Percentiles rank a stretch among this genome's conserved stretches.
Conservation (phyloP, 1,140 invertebrate species). For the Drosophila micromelanica region DNA sequence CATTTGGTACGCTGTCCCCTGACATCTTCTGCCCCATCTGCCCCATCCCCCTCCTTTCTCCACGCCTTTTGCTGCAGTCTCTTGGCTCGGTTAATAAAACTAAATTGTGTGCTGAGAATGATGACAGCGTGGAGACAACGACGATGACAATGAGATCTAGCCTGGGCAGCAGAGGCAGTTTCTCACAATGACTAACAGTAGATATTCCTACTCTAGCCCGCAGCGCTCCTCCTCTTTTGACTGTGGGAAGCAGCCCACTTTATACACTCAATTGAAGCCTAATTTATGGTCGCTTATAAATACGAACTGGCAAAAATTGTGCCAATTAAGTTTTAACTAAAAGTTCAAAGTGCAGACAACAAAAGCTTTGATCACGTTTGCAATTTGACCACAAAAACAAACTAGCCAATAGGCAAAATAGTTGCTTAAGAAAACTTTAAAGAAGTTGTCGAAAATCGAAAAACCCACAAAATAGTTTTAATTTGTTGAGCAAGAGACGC, state of each 20-base stretch:
- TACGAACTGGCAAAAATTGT: conserved; percentile 14
- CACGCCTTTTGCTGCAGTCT: neutral
- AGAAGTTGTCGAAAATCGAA: conserved; percentile 15
- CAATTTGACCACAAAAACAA: conserved; percentile 3
- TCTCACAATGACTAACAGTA: conserved; percentile 11
- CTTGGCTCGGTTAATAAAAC: conserved; percentile 69
- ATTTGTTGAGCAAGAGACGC: neutral
- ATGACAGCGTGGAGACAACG: conserved; percentile 50
- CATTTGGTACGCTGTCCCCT: conserved; percentile 13
- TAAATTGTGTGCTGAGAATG: conserved; percentile 70
- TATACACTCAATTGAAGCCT: conserved; percentile 21
- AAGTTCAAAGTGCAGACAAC: neutral
- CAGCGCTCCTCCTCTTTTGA: neutral
- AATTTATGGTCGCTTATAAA: conserved; percentile 23
- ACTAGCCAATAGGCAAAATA: conserved; percentile 35
- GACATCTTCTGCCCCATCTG: neutral
- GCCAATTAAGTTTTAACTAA: conserved; percentile 59
- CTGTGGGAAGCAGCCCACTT: neutral
- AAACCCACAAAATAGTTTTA: conserved; percentile 27
- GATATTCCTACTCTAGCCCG: neutral
- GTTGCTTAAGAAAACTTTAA: conserved; percentile 12
- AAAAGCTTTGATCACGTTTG: neutral
- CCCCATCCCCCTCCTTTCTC: neutral
- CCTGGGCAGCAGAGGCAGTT: neutral
- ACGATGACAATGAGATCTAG: conserved; percentile 28